Base-by-base conservation (phyloP, 2,797 vertebrate genomes). In the Myoxocephalus aenaeus region DNA sequence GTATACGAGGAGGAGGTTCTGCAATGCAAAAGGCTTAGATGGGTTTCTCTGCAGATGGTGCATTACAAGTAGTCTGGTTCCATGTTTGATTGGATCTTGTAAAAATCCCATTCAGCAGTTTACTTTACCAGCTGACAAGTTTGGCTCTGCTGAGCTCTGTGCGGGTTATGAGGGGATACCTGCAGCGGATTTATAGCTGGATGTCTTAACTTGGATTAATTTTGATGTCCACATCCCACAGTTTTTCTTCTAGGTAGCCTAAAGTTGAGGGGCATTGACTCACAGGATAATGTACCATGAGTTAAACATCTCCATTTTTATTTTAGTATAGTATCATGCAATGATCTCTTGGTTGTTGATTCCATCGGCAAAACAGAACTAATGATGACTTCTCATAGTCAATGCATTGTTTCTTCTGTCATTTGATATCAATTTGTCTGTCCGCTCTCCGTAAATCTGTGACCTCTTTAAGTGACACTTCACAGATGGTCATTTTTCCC, bases 401-500 rank as follows among this genome's bases (percentile, higher is more conserved):
- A 70, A 78, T 81, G 51, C 46, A 59, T 86, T 64, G 40, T 73
- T 53, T 69, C 56, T 40, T 14, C 53, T 20, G 6, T 81, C 53
- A 42, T 81, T 73, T 54, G 59, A 61, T 58, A 75, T 58, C 32
- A 51, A 72, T 80, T 79, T 46, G 0, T 73, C 75, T 10, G 1
- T 81, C 58, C 44, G 78, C 65, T 80, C 62, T 81, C 1, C 0
- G 53, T 46, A 65, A 73, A 25, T 75, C 74, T 76, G 77, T 81
- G 82, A 88, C 71, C 56, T 77, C 73, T 70, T 27, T 0, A 1
- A 77, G 63, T 79, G 80, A 86, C 70, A 84, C 79, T 66, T 84
- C 75, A 77, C 90, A 91, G 86, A 89, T 85, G 87, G 83, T 74
- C 66, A 86, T 89, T 90, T 88, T 80, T 85, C 83, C 88, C 77